A percentile compares a stretch with the other conserved stretches of the same genome.
Evolutionary conservation across 2,888 invertebrate species (phyloP).

Genomic region (Pollenia labialis): DNA sequence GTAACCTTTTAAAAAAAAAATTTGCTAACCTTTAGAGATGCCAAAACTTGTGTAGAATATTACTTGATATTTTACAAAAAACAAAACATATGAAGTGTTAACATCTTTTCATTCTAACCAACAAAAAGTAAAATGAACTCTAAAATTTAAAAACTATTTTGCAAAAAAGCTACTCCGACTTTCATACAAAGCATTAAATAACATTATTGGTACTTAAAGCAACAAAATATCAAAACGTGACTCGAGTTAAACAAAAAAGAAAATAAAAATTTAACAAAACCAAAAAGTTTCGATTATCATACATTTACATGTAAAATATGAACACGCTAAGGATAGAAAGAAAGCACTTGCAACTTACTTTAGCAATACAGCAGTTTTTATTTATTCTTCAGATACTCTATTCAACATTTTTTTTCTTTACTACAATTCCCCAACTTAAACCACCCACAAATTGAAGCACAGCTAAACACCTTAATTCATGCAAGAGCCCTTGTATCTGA

Average conservation of each 20-base stretch:
- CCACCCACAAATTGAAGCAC: not conserved
- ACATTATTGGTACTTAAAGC: constrained; percentile 24
- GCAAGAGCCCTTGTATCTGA: not conserved
- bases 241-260: not conserved
- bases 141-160: not conserved
- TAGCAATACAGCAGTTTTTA: constrained; percentile 24
- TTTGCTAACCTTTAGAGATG: not conserved
- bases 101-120: no score
- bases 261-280: not conserved
- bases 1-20: not conserved
- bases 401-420: no score
- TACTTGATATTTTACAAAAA: not conserved
- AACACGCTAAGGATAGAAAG: no score
- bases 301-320: not conserved
- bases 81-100: no score
- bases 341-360: constrained; percentile 32
- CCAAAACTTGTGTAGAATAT: constrained; percentile 6
- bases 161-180: not conserved
- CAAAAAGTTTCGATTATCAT: constrained; percentile 19
- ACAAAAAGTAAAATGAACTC: not conserved
- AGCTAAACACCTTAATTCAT: constrained; percentile 6
- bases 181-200: constrained; percentile 14
- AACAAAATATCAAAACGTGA: constrained; percentile 28
- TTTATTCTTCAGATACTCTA: not conserved
- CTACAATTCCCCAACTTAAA: not conserved